Evolutionary conservation across 2,113 vertebrate species (phyloP).

Genomic region (Marmota flaviventris): DNA sequence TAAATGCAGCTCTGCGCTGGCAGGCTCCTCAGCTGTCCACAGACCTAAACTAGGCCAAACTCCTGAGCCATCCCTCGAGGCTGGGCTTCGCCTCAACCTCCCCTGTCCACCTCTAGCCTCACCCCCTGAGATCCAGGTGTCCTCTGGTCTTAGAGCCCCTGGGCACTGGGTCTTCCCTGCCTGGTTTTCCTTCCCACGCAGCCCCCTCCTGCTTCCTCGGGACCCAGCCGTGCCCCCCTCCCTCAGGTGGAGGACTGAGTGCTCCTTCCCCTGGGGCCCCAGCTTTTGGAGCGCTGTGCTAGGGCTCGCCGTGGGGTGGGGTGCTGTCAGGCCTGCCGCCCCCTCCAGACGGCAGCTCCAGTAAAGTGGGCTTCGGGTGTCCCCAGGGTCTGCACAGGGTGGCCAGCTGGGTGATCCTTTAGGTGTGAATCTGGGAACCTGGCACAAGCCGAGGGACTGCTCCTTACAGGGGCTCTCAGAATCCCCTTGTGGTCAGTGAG

Average conservation of each 20-base stretch:
- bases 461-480: neutral
- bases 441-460: neutral
- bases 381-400: neutral
- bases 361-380: neutral
- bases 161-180: neutral
- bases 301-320: no score
- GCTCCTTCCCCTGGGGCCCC: neutral
- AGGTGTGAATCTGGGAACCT: neutral
- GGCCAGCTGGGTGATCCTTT: neutral
- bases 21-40: conserved; percentile 41
- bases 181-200: neutral
- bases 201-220: neutral
- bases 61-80: neutral
- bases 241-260: neutral
- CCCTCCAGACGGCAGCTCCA: neutral
- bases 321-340: neutral
- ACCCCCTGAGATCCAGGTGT: neutral
- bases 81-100: neutral
- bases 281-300: neutral
- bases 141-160: neutral
- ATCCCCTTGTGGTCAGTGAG: rapidly evolving
- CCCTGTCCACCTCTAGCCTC: neutral
- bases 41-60: conserved; percentile 64
- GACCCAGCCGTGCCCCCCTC: neutral
- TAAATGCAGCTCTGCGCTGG: conserved; percentile 43